These are phyloP conservation scores for Chorisops tibialis DNA, from an alignment of 2,888 invertebrate genomes.

Conservation along the genomic window DNA sequence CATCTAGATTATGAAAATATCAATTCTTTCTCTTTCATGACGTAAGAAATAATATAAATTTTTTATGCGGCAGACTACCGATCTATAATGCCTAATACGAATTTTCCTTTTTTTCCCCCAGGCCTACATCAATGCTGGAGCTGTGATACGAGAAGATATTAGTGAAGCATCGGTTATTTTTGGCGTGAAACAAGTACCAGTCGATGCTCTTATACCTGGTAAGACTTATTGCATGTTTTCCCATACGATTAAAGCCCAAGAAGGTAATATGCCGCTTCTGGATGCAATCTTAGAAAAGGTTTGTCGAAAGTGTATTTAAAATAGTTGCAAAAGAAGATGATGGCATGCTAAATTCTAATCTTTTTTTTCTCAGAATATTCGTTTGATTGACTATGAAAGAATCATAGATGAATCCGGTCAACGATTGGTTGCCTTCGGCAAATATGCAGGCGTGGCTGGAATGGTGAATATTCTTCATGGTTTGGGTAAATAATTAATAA, in stretches of 20 bases:
- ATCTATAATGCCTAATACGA: too few species aligned
- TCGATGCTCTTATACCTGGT: conserved; percentile 87
- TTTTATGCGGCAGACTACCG: too few species aligned
- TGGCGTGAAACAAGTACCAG: conserved; percentile 85
- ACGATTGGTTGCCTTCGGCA: conserved; percentile 96
- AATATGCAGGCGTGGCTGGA: conserved; percentile 97
- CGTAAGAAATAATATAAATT: too few species aligned
- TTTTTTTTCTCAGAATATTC: conserved; percentile 64
- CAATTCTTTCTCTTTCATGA: too few species aligned
- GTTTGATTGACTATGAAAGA: conserved; percentile 96
- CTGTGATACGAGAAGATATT: conserved; percentile 91
- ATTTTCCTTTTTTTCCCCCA: too few species aligned
- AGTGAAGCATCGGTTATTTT: conserved; percentile 94
- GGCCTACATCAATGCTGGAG: conserved; percentile 90
- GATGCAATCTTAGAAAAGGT: conserved; percentile 90
- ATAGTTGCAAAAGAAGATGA: too few species aligned
- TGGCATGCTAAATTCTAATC: background rate
- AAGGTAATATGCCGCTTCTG: conserved; percentile 93
- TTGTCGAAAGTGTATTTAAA: background rate
- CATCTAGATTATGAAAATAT: too few species aligned
- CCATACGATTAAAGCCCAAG: conserved; percentile 99
- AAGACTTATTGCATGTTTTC: conserved; percentile 99
- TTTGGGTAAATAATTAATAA: too few species aligned
- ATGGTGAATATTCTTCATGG: conserved; percentile 99
- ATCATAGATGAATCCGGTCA: conserved; percentile 85